Percentiles rank a stretch among this genome's conserved stretches.
phyloP scores from a whole-genome alignment of 2,113 vertebrate genomes.

The Catharus bicknelli region DNA sequence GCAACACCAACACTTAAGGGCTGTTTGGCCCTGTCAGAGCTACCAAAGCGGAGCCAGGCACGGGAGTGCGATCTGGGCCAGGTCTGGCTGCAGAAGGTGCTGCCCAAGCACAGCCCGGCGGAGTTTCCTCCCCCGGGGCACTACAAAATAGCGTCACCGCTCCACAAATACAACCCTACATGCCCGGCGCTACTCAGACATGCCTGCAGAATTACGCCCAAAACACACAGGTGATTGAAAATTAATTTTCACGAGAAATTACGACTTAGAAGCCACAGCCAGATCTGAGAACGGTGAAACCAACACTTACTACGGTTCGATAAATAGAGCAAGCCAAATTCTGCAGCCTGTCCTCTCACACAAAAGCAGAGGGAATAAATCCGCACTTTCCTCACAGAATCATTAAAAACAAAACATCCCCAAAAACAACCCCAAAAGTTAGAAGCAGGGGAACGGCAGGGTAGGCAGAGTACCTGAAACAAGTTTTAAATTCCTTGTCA shows the following conservation, averaged over 20 bases:
- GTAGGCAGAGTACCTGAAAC: not conserved
- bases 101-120: not conserved
- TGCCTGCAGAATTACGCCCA: not conserved
- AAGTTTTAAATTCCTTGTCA: not conserved
- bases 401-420: not conserved
- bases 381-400: not conserved
- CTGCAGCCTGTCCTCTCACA: not conserved
- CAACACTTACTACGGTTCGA: not conserved
- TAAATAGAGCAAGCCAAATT: not conserved
- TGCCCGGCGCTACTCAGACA: not conserved
- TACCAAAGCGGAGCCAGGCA: not conserved
- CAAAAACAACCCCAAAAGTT: not conserved
- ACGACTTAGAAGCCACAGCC: not conserved
- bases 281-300: not conserved
- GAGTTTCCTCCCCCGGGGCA: slow-evolving; percentile 9
- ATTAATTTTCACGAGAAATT: not conserved
- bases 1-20: not conserved
- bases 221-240: slow-evolving; percentile 2
- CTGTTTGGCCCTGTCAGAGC: not conserved
- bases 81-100: not conserved
- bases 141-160: not conserved
- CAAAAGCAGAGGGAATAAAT: not conserved
- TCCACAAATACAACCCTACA: not conserved
- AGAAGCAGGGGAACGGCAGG: not conserved
- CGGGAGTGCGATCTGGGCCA: not conserved